Evolutionary conservation across 2,113 vertebrate species (phyloP), one percentile per base, ranked within the genome.

Genomic region (Tauraco erythrolophus): DNA sequence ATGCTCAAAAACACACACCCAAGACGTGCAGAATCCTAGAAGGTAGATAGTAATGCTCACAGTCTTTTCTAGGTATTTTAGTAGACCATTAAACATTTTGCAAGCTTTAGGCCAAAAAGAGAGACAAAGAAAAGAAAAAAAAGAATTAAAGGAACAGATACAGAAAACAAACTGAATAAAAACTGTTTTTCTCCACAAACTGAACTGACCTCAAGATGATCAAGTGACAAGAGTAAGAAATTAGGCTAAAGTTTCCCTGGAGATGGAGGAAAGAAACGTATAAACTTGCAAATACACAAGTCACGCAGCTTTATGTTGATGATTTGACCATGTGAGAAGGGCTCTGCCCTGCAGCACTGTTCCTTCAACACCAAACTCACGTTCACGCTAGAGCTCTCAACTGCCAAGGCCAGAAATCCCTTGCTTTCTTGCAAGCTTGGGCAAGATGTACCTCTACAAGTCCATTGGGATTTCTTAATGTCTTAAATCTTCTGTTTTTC

Each of bases 321-420:
- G 68, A 30, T 46, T 7, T 69, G 83, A 17, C 25, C 0, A 0
- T 13, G 53, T 57, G 46, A 19, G 66, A 48, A 69, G 57, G 54
- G 41, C 68, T 81, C 11, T 41, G 83, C 66, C 41, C 74, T 48
- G 74, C 72, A 68, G n/a, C 18, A 2, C n/a, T 65, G 45, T 15
- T 45, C 43, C 37, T 45, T 48, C 41, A 37, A 23, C 45, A 25
- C 60, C 56, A 58, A 28, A 27, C 21, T 22, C 30, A 1, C 1
- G 1, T 31, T 86, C 25, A 9, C 2, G 2, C 4, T 5, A 28
- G 33, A 30, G 31, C 22, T 75, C 33, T 13, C 19, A 2, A 1
- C 28, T 23, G 66, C 79, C 1, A 23, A 58, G 65, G 31, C 31
- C 56, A 62, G 45, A 46, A 75, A 46, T 43, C 56, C 41, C 10